Percentiles rank a stretch among this genome's conserved stretches.
phyloP scores from a whole-genome alignment of 1,140 invertebrate genomes.

The Saccostrea glomerata region DNA sequence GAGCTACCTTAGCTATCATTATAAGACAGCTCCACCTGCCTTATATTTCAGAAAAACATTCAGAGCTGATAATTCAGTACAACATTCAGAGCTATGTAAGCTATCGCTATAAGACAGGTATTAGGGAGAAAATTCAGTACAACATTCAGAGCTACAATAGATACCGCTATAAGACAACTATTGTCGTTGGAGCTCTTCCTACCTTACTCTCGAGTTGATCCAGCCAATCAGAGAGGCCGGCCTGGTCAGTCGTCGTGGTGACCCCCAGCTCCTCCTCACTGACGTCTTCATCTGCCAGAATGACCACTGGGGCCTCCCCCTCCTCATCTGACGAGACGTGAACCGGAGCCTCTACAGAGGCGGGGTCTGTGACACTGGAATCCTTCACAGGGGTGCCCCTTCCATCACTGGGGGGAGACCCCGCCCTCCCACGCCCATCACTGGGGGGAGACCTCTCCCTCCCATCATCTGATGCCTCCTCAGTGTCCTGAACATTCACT shows the following conservation, averaged over 20 bases:
- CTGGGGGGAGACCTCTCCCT: too few relatives aligned
- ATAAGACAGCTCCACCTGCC: too few relatives aligned
- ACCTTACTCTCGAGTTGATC: constrained; percentile 57
- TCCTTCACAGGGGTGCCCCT: too few relatives aligned
- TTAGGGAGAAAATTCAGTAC: too few relatives aligned
- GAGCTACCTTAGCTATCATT: too few relatives aligned
- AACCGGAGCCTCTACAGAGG: neutral
- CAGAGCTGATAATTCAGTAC: too few relatives aligned
- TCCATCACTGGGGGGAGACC: neutral
- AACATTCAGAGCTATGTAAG: neutral
- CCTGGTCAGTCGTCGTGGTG: neutral
- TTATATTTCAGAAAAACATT: neutral
- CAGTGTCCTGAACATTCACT: neutral
- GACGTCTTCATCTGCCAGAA: constrained; percentile 1
- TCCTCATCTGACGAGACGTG: neutral
- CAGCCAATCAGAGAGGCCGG: constrained; percentile 51
- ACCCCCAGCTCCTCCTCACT: neutral
- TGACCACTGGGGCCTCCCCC: neutral
- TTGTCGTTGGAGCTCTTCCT: neutral
- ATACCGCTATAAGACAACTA: too few relatives aligned
- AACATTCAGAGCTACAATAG: too few relatives aligned
- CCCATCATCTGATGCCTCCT: neutral
- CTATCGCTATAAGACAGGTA: too few relatives aligned
- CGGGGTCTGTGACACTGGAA: neutral
- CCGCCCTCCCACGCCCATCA: too few relatives aligned